Base-by-base conservation (phyloP, 2,888 invertebrate genomes). In the Drosophila leonis region DNA sequence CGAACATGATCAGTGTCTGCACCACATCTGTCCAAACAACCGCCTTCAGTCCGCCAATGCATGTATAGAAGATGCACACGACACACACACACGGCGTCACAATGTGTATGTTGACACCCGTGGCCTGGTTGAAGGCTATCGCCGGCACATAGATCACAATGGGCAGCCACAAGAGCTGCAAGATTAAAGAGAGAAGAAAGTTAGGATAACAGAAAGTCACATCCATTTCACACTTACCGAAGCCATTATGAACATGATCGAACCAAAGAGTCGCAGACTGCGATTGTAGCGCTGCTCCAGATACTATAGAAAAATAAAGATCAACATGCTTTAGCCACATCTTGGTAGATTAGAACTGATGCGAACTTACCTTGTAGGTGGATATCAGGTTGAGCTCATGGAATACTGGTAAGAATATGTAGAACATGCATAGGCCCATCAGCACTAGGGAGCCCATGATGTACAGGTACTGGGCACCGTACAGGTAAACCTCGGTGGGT, bases 41-140 rank as follows among this genome's bases (percentile, higher is more conserved):
- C 6, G 93, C 93, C 90, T 95, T 95, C 4, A 96, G 90, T 15
- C 96, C 96, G 65, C 95, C 96, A 93, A 96, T 94, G 68, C 95
- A 95, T 0, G 97, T 97, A 88, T 97, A 97, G 91, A 97, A 96
- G 88, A 96, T 97, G 90, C 97, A 97, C 31, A 97, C 95, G 18
- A 95, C 90, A 75, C 96, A 96, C 5, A 96, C 96, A 20, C 96
- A 94, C 1, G 96, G 95, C 2, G 96, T 96, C 0, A 96, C 94
- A 31, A 95, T 94, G 90, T 96, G 97, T 48, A 96, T 94, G 82
- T 96, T 95, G 0, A 96, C 94, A 13, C 97, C 97, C 6, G 97
- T 96, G 4, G 97, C 97, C 95, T 96, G 96, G 92, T 96, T 96
- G 82, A 96, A 96, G 7, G 96, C 96, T 78, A 96, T 93, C 1